These are phyloP conservation scores for Alfaro cultratus DNA, from an alignment of 2,797 vertebrate genomes.

Conservation along the genomic window DNA sequence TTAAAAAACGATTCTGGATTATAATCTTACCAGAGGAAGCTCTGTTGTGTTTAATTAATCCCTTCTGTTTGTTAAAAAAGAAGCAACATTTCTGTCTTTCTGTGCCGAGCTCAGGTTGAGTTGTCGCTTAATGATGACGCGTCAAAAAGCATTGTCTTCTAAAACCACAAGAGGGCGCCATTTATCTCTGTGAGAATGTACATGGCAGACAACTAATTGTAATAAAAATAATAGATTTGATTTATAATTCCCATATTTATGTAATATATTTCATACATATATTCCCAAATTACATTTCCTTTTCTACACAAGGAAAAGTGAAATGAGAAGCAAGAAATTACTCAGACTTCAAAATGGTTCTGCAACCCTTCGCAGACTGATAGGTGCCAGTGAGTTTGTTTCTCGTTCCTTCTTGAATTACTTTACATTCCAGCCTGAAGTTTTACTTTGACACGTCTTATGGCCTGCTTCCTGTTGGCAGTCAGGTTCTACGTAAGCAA, in stretches of 20 bases:
- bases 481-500: not conserved
- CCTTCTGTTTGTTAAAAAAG: not conserved
- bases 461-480: not conserved
- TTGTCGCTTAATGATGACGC: conserved; percentile 59
- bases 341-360: not conserved
- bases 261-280: too few species aligned
- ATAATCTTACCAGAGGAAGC: not conserved
- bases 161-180: conserved; percentile 33
- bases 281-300: too few species aligned
- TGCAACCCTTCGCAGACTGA: too few species aligned
- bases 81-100: not conserved
- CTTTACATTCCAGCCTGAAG: not conserved
- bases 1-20: accelerated
- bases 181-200: not conserved
- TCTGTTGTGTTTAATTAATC: not conserved
- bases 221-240: too few species aligned
- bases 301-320: not conserved
- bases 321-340: not conserved
- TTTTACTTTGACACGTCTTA: not conserved
- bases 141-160: accelerated
- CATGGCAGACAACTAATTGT: not conserved
- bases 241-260: too few species aligned
- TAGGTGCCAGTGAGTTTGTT: too few species aligned
- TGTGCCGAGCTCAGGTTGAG: accelerated
- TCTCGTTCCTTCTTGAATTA: not conserved